Evolutionary conservation across 2,113 vertebrate genomes (phyloP).

Genomic region (Gyps fulvus): DNA sequence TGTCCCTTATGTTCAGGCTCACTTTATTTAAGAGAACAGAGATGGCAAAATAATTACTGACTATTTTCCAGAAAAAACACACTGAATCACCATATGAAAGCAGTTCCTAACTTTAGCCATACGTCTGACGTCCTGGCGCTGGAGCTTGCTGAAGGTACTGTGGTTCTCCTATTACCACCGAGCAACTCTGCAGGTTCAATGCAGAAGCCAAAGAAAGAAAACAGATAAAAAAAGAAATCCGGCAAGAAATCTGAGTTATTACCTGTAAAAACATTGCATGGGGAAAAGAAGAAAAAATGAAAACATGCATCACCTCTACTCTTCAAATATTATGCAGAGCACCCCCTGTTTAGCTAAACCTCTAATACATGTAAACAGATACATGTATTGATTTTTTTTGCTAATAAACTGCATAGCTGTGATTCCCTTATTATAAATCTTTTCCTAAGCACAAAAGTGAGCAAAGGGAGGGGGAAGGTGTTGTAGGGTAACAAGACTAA

Average conservation of each 20-base stretch:
- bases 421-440: constrained; percentile 56
- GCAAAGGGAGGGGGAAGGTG: not conserved
- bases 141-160: not conserved
- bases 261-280: not conserved
- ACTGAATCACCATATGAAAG: not conserved
- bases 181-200: not conserved
- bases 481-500: constrained; percentile 74
- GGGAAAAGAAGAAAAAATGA: not conserved
- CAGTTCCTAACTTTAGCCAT: not conserved
- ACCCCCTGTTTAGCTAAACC: not conserved
- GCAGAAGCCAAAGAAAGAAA: not conserved
- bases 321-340: not conserved
- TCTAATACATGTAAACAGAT: not conserved
- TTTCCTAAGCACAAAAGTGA: constrained; percentile 52
- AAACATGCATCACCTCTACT: not conserved
- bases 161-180: not conserved
- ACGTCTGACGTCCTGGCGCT: fast-evolving
- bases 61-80: not conserved
- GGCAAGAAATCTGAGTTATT: not conserved
- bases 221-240: not conserved
- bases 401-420: constrained; percentile 29
- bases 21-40: not conserved
- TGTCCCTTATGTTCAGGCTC: not conserved
- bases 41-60: not conserved
- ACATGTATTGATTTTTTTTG: constrained; percentile 18